phyloP scores from a whole-genome alignment of 2,797 vertebrate species.

The Tragelaphus oryx region DNA sequence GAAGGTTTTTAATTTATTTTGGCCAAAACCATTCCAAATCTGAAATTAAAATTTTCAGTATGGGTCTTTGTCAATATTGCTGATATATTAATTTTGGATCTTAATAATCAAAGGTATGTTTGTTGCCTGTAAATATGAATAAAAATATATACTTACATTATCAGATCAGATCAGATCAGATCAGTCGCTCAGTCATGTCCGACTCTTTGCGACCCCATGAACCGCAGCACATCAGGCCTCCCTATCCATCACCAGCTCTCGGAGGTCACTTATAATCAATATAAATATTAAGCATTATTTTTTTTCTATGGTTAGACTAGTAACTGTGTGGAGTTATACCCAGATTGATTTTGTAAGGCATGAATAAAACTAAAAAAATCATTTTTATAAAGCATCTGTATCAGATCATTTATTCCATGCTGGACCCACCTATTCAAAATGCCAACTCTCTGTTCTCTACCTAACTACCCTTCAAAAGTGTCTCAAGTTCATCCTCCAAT shows the following conservation, averaged over 20 bases:
- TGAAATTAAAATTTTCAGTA: slow-evolving; percentile 65
- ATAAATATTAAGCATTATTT: background rate
- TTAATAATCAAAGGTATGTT: background rate
- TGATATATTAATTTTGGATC: background rate
- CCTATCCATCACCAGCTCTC: too few species aligned
- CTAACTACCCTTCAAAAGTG: background rate
- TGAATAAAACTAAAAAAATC: background rate
- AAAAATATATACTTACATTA: background rate
- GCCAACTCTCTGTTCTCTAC: background rate
- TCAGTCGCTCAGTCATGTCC: too few species aligned
- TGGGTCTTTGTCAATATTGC: slow-evolving; percentile 53
- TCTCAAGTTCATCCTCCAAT: slow-evolving; percentile 1
- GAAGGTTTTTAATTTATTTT: slow-evolving; percentile 36
- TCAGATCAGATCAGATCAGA: too few species aligned
- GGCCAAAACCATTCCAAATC: slow-evolving; percentile 62
- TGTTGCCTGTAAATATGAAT: background rate
- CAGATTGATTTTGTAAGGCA: background rate
- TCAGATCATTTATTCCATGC: background rate
- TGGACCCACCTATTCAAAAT: background rate
- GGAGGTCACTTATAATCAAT: too few species aligned
- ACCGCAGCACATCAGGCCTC: too few species aligned
- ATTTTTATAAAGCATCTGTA: background rate
- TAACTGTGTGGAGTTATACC: background rate
- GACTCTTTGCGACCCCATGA: too few species aligned
- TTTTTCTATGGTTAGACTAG: background rate